These are phyloP conservation scores for Salminus brasiliensis DNA, from an alignment of 2,113 vertebrate genomes.

Conservation along the genomic window DNA sequence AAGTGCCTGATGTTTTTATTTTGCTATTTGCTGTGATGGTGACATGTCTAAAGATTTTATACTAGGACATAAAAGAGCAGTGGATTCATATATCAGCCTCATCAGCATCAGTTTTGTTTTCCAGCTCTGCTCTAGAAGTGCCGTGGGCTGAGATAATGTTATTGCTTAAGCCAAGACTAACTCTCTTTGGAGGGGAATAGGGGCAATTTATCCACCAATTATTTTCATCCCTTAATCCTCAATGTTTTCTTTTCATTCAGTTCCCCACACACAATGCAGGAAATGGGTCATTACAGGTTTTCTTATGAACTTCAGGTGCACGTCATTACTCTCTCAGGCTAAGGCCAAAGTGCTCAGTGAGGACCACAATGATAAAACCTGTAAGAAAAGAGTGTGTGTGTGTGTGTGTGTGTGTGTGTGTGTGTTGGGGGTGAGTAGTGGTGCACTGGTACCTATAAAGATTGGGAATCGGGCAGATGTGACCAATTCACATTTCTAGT, in stretches of 20 bases:
- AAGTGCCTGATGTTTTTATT: neutral
- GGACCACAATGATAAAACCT: neutral
- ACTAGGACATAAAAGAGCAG: neutral
- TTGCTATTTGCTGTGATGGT: neutral
- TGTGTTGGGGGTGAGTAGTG: neutral
- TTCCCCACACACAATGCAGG: conserved; percentile 1
- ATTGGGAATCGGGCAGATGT: no score
- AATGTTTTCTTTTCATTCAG: conserved; percentile 3
- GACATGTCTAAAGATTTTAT: neutral
- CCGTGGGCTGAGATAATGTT: neutral
- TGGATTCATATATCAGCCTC: neutral
- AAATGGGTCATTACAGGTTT: conserved; percentile 14
- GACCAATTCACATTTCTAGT: no score
- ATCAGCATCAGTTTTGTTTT: neutral
- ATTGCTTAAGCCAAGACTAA: neutral
- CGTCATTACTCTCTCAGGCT: neutral
- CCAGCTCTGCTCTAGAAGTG: neutral
- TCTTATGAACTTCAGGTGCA: neutral
- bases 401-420: neutral
- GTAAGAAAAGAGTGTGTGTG: neutral
- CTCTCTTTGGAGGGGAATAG: neutral
- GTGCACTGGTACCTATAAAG: no score
- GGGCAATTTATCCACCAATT: neutral
- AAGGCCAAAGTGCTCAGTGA: neutral
- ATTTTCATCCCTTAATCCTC: neutral